These are phyloP conservation scores for Gulo gulo DNA, from an alignment of 2,113 vertebrate genomes.

Conservation along the genomic window DNA sequence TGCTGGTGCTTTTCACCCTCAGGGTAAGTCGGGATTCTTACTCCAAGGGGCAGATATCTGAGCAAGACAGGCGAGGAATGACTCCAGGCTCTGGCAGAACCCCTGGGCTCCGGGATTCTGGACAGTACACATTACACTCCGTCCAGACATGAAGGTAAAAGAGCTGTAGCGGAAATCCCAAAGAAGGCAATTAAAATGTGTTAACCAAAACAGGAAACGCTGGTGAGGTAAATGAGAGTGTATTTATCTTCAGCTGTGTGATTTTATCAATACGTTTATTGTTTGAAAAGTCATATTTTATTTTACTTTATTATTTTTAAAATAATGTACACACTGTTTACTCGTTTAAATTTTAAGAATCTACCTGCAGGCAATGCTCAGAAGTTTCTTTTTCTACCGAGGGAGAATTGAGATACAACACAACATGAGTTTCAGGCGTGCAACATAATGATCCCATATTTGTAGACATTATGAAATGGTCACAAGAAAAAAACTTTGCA, in stretches of 20 bases:
- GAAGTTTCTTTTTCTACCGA: background rate
- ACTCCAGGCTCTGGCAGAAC: background rate
- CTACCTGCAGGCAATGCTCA: background rate
- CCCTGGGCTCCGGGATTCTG: background rate
- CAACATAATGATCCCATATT: background rate
- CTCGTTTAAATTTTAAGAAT: background rate
- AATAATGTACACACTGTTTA: background rate
- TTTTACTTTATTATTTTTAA: background rate
- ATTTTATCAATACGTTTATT: constrained; percentile 40
- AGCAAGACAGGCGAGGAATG: no score
- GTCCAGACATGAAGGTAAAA: background rate
- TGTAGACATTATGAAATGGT: background rate
- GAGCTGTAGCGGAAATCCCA: background rate
- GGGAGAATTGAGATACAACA: background rate
- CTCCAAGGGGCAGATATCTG: background rate
- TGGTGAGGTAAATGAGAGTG: background rate
- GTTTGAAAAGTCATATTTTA: background rate
- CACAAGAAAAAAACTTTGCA: background rate
- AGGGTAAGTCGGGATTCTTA: background rate
- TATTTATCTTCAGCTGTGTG: background rate
- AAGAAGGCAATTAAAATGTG: background rate
- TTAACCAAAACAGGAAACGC: constrained; percentile 55
- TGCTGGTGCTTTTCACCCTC: background rate
- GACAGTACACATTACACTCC: background rate
- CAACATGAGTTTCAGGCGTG: background rate